Conservation (phyloP, 2,113 vertebrate genomes). For the Triplophysa siluroides region DNA sequence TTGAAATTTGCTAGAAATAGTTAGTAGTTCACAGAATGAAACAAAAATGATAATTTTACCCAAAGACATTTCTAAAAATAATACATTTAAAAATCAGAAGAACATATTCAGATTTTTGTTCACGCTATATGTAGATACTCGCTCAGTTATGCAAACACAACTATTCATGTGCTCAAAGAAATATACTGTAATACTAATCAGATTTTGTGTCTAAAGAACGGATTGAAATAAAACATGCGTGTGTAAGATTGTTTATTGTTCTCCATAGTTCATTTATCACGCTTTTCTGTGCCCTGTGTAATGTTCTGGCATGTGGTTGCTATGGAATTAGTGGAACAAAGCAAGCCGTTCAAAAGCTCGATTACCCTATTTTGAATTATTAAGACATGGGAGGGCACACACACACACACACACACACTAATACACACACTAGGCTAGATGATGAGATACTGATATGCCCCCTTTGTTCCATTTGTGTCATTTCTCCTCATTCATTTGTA, state of each 20-base stretch:
- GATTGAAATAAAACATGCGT: conserved; percentile 25
- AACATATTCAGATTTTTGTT: no score
- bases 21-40: no score
- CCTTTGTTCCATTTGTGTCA: conserved; percentile 10
- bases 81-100: no score
- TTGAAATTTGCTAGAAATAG: no score
- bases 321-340: conserved; percentile 48
- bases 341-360: conserved; percentile 24
- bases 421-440: not conserved
- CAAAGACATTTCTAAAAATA: no score
- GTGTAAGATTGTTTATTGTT: conserved; percentile 38
- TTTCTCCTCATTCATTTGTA: conserved; percentile 19
- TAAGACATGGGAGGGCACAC: conserved; percentile 34
- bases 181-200: not conserved
- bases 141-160: conserved; percentile 6
- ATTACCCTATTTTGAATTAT: conserved; percentile 47
- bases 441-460: conserved; percentile 6
- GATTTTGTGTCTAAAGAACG: conserved; percentile 15
- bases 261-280: conserved; percentile 21
- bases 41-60: no score
- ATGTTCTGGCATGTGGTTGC: conserved; percentile 40
- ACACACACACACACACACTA: conserved; percentile 9
- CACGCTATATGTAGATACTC: not conserved
- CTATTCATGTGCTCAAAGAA: conserved; percentile 1
- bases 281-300: conserved; percentile 1